These are phyloP conservation scores for Parapristionchus giblindavisi DNA, from an alignment of 2,888 invertebrate species.

Conservation along the genomic window DNA sequence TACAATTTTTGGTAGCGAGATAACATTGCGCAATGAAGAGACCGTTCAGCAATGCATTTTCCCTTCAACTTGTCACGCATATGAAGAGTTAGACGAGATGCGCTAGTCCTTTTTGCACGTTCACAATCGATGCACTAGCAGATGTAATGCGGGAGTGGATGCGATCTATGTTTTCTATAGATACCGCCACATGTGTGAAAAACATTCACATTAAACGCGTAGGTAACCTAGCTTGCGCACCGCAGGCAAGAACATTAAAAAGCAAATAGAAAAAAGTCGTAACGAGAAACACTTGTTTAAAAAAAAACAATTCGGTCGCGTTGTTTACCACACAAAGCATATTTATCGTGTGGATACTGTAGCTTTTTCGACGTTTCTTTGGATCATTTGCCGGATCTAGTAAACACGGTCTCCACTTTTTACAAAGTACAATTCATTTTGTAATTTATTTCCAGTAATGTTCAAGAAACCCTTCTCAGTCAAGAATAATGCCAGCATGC, in stretches of 20 bases:
- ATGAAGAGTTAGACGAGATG: not conserved
- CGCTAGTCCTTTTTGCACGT: slow-evolving; percentile 16
- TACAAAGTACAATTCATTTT: too few relatives aligned
- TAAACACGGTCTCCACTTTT: too few relatives aligned
- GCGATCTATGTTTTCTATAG: not conserved
- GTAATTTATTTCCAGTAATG: too few relatives aligned
- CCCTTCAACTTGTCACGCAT: too few relatives aligned
- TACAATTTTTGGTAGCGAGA: too few relatives aligned
- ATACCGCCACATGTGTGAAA: not conserved
- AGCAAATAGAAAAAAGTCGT: not conserved
- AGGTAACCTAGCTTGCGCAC: not conserved
- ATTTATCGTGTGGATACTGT: too few relatives aligned
- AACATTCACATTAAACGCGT: not conserved
- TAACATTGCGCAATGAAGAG: too few relatives aligned
- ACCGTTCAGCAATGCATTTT: too few relatives aligned
- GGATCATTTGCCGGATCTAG: too few relatives aligned
- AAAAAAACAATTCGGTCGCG: not conserved
- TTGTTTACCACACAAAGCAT: too few relatives aligned
- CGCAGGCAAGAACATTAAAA: not conserved
- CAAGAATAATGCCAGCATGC: slow-evolving; percentile 60
- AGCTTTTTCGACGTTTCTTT: too few relatives aligned
- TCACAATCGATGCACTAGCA: slow-evolving; percentile 16
- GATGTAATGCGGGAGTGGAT: slow-evolving; percentile 13
- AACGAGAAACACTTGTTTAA: not conserved
- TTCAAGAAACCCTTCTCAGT: slow-evolving; percentile 61